Conservation (phyloP, 2,888 invertebrate species). For the Exephanes ischioxanthus region DNA sequence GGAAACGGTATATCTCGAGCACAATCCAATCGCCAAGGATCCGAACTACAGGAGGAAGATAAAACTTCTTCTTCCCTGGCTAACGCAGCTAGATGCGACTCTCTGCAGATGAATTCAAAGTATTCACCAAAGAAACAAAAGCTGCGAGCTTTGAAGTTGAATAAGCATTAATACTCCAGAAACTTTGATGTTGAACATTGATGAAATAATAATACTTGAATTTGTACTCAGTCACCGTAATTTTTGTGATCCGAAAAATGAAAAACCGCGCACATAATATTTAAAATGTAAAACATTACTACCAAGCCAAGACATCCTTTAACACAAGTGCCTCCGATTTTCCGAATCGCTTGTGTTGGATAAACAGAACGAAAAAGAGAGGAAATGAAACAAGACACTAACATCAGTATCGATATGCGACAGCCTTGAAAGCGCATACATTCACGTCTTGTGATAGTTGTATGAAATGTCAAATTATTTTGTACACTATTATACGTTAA, state of each 20-base stretch:
- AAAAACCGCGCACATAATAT: constrained; percentile 15
- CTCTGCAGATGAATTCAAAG: constrained; percentile 89
- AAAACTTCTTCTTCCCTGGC: constrained; percentile 93
- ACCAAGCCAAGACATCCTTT: constrained; percentile 42
- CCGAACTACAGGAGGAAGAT: constrained; percentile 96
- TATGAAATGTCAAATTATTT: constrained; percentile 64
- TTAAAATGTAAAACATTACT: constrained; percentile 21
- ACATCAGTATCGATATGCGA: constrained; percentile 34
- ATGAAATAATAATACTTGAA: constrained; percentile 60
- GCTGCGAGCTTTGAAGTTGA: constrained; percentile 7
- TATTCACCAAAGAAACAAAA: constrained; percentile 13
- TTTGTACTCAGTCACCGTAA: constrained; percentile 50
- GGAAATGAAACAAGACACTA: constrained; percentile 34
- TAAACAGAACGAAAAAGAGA: constrained; percentile 16
- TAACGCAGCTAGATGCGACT: constrained; percentile 98
- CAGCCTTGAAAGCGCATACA: neutral
- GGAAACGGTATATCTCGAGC: constrained; percentile 96
- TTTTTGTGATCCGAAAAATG: constrained; percentile 33
- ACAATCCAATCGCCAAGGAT: constrained; percentile 95
- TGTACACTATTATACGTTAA: constrained; percentile 52
- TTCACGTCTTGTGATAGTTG: constrained; percentile 35
- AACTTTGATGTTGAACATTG: constrained; percentile 63
- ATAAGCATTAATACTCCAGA: constrained; percentile 15
- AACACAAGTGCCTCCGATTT: constrained; percentile 59
- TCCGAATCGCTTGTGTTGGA: constrained; percentile 58